Conservation (phyloP, 2,797 vertebrate genomes). For the Bradypus variegatus region DNA sequence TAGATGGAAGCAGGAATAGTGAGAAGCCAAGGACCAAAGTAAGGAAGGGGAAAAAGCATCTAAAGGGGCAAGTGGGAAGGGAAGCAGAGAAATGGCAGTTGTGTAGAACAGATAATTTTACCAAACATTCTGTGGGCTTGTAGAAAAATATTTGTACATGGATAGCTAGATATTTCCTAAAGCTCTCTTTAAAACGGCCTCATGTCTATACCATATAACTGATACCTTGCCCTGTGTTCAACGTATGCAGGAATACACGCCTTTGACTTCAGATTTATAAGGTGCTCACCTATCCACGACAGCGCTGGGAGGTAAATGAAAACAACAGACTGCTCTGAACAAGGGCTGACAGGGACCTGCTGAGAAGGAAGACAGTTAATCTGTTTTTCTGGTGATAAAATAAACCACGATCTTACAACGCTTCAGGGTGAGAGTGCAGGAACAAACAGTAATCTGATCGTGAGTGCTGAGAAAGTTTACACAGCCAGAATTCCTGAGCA, state of each 20-base stretch:
- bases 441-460: not conserved
- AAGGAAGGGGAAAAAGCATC: not conserved
- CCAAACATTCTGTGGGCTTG: not conserved
- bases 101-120: not conserved
- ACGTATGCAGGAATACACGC: not conserved
- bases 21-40: not conserved
- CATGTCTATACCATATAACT: not conserved
- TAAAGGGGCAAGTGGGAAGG: not conserved
- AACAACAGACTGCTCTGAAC: not conserved
- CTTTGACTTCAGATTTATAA: too few species aligned
- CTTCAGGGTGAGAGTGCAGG: rapidly evolving
- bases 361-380: too few species aligned
- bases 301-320: not conserved
- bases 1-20: not conserved
- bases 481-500: not conserved
- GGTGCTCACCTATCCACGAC: not conserved
- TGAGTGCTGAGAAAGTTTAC: not conserved
- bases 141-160: too few species aligned
- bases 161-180: rapidly evolving
- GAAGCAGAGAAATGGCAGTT: not conserved
- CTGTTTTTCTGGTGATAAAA: not conserved
- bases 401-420: rapidly evolving
- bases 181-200: not conserved
- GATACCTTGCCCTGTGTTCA: not conserved
- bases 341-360: not conserved